Percentiles rank a stretch among this genome's conserved stretches.
Conservation (phyloP, 1,140 invertebrate species). For the Philopotamus ludificatus region DNA sequence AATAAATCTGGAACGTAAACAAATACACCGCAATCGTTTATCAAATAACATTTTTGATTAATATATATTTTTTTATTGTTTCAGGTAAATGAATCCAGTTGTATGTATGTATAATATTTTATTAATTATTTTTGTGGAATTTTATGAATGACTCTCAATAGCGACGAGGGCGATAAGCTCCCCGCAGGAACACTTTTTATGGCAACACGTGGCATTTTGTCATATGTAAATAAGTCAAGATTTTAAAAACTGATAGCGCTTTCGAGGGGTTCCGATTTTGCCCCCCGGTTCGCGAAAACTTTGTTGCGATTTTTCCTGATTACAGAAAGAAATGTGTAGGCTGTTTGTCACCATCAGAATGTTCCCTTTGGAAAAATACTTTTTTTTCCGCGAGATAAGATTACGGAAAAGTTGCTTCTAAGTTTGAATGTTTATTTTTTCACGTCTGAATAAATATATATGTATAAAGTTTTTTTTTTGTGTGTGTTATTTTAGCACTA, state of each 20-base stretch:
- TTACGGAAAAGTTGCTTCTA: neutral
- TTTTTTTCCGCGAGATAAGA: conserved; percentile 13
- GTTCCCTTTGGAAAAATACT: conserved; percentile 8
- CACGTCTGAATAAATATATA: too few species aligned
- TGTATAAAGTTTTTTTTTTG: too few species aligned
- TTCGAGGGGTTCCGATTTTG: neutral
- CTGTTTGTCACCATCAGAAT: conserved; percentile 27
- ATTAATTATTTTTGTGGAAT: too few species aligned
- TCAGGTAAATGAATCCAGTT: too few species aligned
- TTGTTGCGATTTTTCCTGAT: conserved; percentile 33
- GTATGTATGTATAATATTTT: too few species aligned
- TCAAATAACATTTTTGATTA: too few species aligned
- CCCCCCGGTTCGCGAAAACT: conserved; percentile 11
- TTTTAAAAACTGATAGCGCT: conserved; percentile 28
- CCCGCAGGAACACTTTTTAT: neutral
- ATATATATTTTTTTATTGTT: too few species aligned
- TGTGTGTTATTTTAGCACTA: too few species aligned
- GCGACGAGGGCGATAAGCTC: conserved; percentile 30
- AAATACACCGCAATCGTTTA: too few species aligned
- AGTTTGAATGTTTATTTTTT: too few species aligned
- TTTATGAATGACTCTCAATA: conserved; percentile 19
- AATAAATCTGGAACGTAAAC: too few species aligned
- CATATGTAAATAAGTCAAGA: conserved; percentile 40
- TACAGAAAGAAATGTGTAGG: neutral
- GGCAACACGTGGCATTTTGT: conserved; percentile 41